Evolutionary conservation across 2,888 invertebrate species (phyloP).

Genomic region (Agonum fuliginosum): DNA sequence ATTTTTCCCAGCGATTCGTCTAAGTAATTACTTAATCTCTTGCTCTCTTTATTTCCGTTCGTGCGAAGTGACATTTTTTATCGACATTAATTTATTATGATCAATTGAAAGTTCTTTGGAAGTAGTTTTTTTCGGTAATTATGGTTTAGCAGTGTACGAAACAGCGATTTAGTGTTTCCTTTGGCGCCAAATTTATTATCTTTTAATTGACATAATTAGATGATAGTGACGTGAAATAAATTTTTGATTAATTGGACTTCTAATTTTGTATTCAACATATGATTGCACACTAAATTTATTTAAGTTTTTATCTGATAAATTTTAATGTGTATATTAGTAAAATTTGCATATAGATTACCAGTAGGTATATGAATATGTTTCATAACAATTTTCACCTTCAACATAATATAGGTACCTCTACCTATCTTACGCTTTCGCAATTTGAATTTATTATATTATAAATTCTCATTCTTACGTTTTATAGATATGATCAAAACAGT

Average conservation of each 20-base stretch:
- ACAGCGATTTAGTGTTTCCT: neutral
- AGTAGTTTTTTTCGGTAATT: slow-evolving; percentile 18
- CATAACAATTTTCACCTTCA: neutral
- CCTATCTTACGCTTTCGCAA: too few relatives aligned
- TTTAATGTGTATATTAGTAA: neutral
- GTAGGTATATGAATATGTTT: neutral
- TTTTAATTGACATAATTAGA: slow-evolving; percentile 20
- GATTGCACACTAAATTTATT: neutral
- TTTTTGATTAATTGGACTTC: slow-evolving; percentile 3
- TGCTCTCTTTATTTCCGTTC: neutral
- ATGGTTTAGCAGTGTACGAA: neutral
- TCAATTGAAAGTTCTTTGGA: slow-evolving; percentile 21
- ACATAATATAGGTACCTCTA: too few relatives aligned
- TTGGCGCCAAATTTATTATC: slow-evolving; percentile 6
- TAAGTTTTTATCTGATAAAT: slow-evolving; percentile 13
- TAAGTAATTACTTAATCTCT: slow-evolving; percentile 9
- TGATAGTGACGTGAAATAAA: neutral
- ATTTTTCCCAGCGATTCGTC: slow-evolving; percentile 1
- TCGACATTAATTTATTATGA: slow-evolving; percentile 26
- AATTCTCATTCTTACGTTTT: too few relatives aligned
- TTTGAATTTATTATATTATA: too few relatives aligned
- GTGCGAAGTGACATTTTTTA: neutral
- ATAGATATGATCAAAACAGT: too few relatives aligned
- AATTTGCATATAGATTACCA: slow-evolving; percentile 4
- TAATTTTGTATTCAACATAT: neutral